Evolutionary conservation across 2,888 invertebrate genomes (phyloP).

Genomic region (Melieria omissa): DNA sequence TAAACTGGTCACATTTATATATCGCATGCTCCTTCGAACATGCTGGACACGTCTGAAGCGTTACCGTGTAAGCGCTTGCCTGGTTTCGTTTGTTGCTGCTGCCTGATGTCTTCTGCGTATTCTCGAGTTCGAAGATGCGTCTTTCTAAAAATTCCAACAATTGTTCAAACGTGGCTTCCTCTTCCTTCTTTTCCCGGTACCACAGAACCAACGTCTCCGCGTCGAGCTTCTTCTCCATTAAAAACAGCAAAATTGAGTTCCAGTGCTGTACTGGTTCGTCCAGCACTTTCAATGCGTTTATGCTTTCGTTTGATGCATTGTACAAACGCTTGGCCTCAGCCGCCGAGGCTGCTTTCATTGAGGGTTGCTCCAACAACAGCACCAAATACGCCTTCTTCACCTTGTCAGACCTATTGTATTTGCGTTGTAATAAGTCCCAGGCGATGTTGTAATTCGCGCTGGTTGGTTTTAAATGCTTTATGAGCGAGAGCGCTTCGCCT

Average conservation of each 20-base stretch:
- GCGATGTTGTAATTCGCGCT: conserved; percentile 39
- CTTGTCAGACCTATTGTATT: conserved; percentile 38
- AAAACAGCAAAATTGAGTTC: conserved; percentile 32
- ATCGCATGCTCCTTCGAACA: conserved; percentile 23
- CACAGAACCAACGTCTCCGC: conserved; percentile 32
- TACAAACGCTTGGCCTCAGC: conserved; percentile 32
- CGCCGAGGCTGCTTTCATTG: conserved; percentile 23
- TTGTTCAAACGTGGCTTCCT: conserved; percentile 28
- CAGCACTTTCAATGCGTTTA: conserved; percentile 35
- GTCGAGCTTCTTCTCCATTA: conserved; percentile 36
- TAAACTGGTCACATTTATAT: conserved; percentile 34
- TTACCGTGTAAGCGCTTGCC: not conserved
- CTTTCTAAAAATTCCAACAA: conserved; percentile 33
- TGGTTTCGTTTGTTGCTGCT: not conserved
- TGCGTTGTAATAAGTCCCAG: conserved; percentile 37
- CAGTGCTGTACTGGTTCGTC: conserved; percentile 25
- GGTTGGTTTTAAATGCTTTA: conserved; percentile 39
- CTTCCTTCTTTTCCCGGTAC: conserved; percentile 42
- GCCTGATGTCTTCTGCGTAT: not conserved
- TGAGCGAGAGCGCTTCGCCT: conserved; percentile 36
- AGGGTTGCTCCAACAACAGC: conserved; percentile 23
- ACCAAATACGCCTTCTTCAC: conserved; percentile 32
- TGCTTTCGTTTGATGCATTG: conserved; percentile 28
- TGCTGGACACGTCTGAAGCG: conserved; percentile 13
- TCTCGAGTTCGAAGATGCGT: conserved; percentile 36